Conservation (phyloP, 2,797 vertebrate species). For the Hyperoplus immaculatus region DNA sequence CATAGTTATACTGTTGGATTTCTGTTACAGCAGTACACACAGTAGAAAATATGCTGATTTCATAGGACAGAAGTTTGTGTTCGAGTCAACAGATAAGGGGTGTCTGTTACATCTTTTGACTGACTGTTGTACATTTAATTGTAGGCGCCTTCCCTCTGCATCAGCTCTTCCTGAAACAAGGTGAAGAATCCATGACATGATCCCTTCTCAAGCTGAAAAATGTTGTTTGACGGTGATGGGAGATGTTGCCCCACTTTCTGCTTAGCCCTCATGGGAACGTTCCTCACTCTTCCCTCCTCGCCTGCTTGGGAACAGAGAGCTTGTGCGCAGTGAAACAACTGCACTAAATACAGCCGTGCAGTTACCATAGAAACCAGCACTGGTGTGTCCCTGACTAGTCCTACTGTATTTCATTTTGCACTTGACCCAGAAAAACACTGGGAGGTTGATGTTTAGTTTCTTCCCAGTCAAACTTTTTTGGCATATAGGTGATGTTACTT, state of each 20-base stretch:
- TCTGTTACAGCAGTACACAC: neutral
- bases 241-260: slow-evolving; percentile 84
- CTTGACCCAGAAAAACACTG: slow-evolving; percentile 85
- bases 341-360: slow-evolving; percentile 83
- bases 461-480: slow-evolving; percentile 63
- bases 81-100: slow-evolving; percentile 47
- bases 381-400: slow-evolving; percentile 79
- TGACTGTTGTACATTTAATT: slow-evolving; percentile 32
- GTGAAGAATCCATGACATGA: slow-evolving; percentile 67
- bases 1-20: neutral
- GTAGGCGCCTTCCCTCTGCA: slow-evolving; percentile 26
- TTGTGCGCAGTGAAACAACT: slow-evolving; percentile 75
- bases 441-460: slow-evolving; percentile 69
- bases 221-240: slow-evolving; percentile 75
- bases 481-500: slow-evolving; percentile 55
- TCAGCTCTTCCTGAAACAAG: slow-evolving; percentile 39
- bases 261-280: slow-evolving; percentile 75
- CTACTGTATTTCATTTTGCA: slow-evolving; percentile 82
- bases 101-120: slow-evolving; percentile 29
- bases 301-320: slow-evolving; percentile 76
- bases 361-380: slow-evolving; percentile 85
- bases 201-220: slow-evolving; percentile 64
- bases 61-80: slow-evolving; percentile 40
- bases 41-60: slow-evolving; percentile 12
- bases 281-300: slow-evolving; percentile 76